Percentiles rank a stretch among this genome's conserved stretches.
These are phyloP conservation scores for Pheosia gnoma DNA, from an alignment of 2,888 invertebrate genomes.

Conservation along the genomic window DNA sequence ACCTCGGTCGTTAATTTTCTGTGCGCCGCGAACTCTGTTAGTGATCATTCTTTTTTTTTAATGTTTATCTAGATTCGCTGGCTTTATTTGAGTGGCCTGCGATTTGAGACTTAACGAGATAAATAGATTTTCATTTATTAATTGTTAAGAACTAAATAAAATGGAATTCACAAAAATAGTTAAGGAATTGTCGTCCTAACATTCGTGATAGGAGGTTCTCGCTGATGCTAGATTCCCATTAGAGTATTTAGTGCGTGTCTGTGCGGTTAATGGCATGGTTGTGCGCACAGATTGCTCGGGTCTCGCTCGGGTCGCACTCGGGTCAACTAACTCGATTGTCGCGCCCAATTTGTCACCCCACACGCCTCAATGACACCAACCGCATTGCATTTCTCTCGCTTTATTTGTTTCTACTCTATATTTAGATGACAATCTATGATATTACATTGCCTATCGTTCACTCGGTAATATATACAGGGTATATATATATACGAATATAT, in stretches of 20 bases:
- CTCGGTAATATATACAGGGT: background rate
- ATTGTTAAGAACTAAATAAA: too few relatives aligned
- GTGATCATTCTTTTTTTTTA: slow-evolving; percentile 3
- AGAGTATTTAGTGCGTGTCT: slow-evolving; percentile 36
- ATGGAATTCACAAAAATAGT: too few relatives aligned
- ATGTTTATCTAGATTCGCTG: slow-evolving; percentile 9
- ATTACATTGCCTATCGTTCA: slow-evolving; percentile 14
- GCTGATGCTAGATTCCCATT: slow-evolving; percentile 6
- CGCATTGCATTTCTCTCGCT: slow-evolving; percentile 55
- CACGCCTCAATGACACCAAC: slow-evolving; percentile 55
- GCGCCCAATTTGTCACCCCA: slow-evolving; percentile 76
- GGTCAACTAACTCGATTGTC: slow-evolving; percentile 82
- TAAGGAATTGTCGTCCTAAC: too few relatives aligned
- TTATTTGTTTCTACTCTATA: slow-evolving; percentile 41
- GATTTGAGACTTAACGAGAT: too few relatives aligned
- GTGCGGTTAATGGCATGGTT: slow-evolving; percentile 57
- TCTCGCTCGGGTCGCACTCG: slow-evolving; percentile 52
- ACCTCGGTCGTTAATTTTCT: slow-evolving; percentile 15
- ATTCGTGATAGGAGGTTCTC: too few relatives aligned
- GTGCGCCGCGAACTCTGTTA: slow-evolving; percentile 2
- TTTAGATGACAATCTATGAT: slow-evolving; percentile 38
- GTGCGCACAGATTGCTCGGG: slow-evolving; percentile 57
- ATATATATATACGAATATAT: too few relatives aligned
- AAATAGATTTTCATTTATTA: too few relatives aligned
- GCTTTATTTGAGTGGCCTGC: background rate